Percentiles rank a stretch among this genome's conserved stretches.
Evolutionary conservation across 2,888 invertebrate genomes (phyloP).

Genomic region (Troides oblongomaculatus): DNA sequence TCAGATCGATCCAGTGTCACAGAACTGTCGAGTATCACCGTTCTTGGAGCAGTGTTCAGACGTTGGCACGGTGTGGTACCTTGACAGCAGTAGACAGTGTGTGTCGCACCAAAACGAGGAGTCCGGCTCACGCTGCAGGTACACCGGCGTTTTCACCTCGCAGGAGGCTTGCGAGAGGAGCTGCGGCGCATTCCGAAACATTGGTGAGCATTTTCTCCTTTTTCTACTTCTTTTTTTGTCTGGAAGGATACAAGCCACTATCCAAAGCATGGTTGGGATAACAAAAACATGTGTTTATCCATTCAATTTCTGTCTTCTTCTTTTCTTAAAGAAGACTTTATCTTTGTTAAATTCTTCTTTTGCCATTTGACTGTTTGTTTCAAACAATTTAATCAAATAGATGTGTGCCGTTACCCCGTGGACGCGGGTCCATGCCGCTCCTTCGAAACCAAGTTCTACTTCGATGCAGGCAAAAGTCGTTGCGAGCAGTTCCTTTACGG

Average conservation of each 20-base stretch:
- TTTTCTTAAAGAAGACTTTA: too few relatives aligned
- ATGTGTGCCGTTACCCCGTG: constrained; percentile 85
- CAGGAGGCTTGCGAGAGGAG: constrained; percentile 87
- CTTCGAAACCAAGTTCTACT: constrained; percentile 84
- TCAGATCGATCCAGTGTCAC: constrained; percentile 41
- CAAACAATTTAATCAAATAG: constrained; percentile 55
- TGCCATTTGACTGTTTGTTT: too few relatives aligned
- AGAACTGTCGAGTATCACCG: constrained; percentile 44
- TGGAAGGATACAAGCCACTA: too few relatives aligned
- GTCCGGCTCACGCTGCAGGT: constrained; percentile 78
- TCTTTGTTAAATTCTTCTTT: too few relatives aligned
- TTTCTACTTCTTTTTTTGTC: too few relatives aligned
- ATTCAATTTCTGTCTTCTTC: too few relatives aligned
- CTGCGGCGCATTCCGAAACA: constrained; percentile 85
- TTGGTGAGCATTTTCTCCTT: constrained; percentile 73
- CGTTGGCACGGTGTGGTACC: constrained; percentile 55
- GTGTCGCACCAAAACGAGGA: constrained; percentile 51
- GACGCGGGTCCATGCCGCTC: constrained; percentile 87
- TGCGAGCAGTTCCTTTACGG: constrained; percentile 89
- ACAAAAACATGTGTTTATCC: too few relatives aligned
- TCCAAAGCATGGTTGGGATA: too few relatives aligned
- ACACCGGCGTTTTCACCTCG: constrained; percentile 80
- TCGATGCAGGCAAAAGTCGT: constrained; percentile 76
- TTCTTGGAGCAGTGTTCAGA: constrained; percentile 47
- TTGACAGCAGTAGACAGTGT: constrained; percentile 68